A percentile compares a stretch with the other conserved stretches of the same genome.
Conservation (phyloP, 2,888 invertebrate genomes). For the Nomada goodeniana region DNA sequence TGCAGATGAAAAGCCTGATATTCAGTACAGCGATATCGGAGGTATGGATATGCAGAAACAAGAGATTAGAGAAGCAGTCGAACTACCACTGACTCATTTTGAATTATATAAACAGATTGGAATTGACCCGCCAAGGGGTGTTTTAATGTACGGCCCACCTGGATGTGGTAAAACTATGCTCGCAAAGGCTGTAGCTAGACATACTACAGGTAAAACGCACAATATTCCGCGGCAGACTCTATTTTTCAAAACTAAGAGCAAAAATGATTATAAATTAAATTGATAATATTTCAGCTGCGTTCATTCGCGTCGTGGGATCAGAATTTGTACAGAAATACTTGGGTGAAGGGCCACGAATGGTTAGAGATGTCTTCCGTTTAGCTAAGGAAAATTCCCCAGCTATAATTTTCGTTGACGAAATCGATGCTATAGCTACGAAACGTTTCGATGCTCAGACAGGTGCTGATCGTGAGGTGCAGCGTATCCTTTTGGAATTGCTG, state of each 20-base stretch:
- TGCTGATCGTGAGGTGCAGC: conserved; percentile 98
- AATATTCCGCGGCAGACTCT: not conserved
- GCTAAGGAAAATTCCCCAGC: conserved; percentile 99
- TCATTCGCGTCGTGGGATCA: conserved; percentile 99
- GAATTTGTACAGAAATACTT: conserved; percentile 99
- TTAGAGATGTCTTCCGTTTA: conserved; percentile 98
- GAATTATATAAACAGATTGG: conserved; percentile 99
- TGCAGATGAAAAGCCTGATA: conserved; percentile 98
- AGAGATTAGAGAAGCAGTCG: conserved; percentile 99
- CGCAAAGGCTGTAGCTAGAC: conserved; percentile 99
- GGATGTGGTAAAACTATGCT: conserved; percentile 99
- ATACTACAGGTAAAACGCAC: conserved; percentile 92
- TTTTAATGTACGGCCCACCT: conserved; percentile 99
- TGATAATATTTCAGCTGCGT: conserved; percentile 90
- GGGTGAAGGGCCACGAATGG: conserved; percentile 99
- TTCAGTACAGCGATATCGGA: conserved; percentile 98
- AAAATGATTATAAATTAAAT: not conserved
- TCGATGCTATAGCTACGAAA: conserved; percentile 99
- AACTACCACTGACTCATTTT: conserved; percentile 98
- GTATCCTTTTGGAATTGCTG: conserved; percentile 97
- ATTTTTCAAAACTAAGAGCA: not conserved
- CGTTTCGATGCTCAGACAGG: conserved; percentile 99
- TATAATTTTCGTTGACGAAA: conserved; percentile 99
- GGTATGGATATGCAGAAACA: conserved; percentile 99
- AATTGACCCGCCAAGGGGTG: conserved; percentile 99